A percentile compares a stretch with the other conserved stretches of the same genome.
Evolutionary conservation across 2,797 vertebrate species (phyloP).

Genomic region (Steatocranus sp.): DNA sequence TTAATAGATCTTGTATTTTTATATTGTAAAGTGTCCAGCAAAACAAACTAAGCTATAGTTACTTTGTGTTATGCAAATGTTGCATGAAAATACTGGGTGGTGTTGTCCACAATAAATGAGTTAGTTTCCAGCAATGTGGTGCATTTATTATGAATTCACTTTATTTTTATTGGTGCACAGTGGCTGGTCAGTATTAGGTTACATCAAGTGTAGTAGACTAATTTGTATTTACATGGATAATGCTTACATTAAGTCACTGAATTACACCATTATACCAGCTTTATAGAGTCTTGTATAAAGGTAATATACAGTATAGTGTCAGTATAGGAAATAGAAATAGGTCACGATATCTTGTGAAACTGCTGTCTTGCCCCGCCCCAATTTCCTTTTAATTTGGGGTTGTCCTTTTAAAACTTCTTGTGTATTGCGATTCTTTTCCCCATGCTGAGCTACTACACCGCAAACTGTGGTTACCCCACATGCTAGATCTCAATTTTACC

Average conservation of each 20-base stretch:
- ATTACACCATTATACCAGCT: neutral
- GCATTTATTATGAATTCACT: neutral
- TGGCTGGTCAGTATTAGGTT: neutral
- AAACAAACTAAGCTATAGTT: neutral
- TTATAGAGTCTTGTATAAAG: neutral
- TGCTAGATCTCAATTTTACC: neutral
- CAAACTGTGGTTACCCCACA: neutral
- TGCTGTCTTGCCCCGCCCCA: neutral
- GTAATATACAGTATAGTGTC: neutral
- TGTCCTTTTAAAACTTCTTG: neutral
- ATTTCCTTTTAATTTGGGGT: neutral
- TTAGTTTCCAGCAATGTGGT: neutral
- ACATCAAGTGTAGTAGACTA: neutral
- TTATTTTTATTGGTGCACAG: neutral
- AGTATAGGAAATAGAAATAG: neutral
- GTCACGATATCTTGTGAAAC: neutral
- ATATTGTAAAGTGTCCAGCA: neutral
- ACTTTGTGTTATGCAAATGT: neutral
- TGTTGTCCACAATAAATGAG: neutral
- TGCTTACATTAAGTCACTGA: neutral
- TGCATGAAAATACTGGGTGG: neutral
- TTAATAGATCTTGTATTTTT: neutral
- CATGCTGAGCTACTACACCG: neutral
- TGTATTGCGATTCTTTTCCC: neutral
- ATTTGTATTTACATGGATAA: neutral